Base-by-base conservation (phyloP, 2,888 invertebrate genomes). In the Cheilosia scutellata region DNA sequence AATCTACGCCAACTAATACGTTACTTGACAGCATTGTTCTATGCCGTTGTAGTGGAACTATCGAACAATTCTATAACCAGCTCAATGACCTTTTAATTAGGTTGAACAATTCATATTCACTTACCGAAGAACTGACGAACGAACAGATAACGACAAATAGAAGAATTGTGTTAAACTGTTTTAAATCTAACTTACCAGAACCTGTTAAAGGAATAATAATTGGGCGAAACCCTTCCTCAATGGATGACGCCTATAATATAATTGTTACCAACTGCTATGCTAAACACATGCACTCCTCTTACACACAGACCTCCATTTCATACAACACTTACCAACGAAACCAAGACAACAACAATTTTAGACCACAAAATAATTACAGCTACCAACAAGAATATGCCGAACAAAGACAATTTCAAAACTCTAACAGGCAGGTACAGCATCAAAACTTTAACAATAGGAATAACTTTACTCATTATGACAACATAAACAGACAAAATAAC, bases 131-230 rank as follows among this genome's bases (percentile, higher is more conserved):
- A 20, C 31, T 70, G 25, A 29, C 27, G 13, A 47, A 33, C 4
- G 51, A 65, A 13, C 20, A 37, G 31, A 27, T 51, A 11, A 33
- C 7, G 47, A 33, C 31, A 4, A 70, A 70, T 33, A 70, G 25
- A 57, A 4, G 27, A 58, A 25, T 49, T 33, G 57, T 70, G 3
- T 33, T 49, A 27, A 16, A 71, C 11, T 60, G 49, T 60, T 60
- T 49, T 20, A 71, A 60, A 37, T 33, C 20, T 25, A 74, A 74
- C 51, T 55, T 55, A 40, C 55, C 63, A 42, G 74, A 47, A 63
- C 63, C 55, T 9, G 25, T 55, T 42, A 74, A 55, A 55, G 44
- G 33, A 13, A 74, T 63, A 6, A 55, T 63, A 42, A 44, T 72
- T 16, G 44, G 25, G 1, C 33, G 72, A 33, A 49, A 72, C 13